A percentile compares a stretch with the other conserved stretches of the same genome.
Evolutionary conservation across 2,113 vertebrate genomes (phyloP).

Genomic region (Siniperca chuatsi): DNA sequence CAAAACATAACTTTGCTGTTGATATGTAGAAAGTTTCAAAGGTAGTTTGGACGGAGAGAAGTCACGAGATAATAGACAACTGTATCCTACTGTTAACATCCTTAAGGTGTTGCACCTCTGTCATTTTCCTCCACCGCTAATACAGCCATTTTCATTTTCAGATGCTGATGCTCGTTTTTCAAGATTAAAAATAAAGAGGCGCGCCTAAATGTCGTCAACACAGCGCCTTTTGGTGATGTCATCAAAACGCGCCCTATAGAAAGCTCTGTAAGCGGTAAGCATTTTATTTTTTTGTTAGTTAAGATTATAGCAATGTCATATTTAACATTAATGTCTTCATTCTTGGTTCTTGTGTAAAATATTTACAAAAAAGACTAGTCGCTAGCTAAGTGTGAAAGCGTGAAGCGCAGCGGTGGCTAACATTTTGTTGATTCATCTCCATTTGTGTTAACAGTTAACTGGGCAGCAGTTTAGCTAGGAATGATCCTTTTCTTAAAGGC

Average conservation of each 20-base stretch:
- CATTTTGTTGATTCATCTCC: conserved; percentile 31
- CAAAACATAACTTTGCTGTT: no score
- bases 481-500: not conserved
- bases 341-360: fast-evolving
- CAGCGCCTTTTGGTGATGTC: not conserved
- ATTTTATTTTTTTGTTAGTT: not conserved
- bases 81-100: no score
- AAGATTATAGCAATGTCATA: fast-evolving
- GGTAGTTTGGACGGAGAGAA: no score
- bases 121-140: no score
- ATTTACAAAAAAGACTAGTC: not conserved
- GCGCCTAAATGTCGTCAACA: not conserved
- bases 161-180: no score
- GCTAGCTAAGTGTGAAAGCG: not conserved
- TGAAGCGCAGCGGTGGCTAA: not conserved
- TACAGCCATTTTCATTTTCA: no score
- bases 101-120: no score
- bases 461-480: not conserved
- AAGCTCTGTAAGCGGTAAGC: conserved; percentile 23
- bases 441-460: not conserved
- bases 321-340: fast-evolving
- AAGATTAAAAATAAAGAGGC: not conserved
- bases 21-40: no score
- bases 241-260: not conserved
- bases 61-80: no score